Evolutionary conservation across 2,113 vertebrate species (phyloP), one percentile per base, ranked within the genome.

Genomic region (Lutjanus erythropterus): DNA sequence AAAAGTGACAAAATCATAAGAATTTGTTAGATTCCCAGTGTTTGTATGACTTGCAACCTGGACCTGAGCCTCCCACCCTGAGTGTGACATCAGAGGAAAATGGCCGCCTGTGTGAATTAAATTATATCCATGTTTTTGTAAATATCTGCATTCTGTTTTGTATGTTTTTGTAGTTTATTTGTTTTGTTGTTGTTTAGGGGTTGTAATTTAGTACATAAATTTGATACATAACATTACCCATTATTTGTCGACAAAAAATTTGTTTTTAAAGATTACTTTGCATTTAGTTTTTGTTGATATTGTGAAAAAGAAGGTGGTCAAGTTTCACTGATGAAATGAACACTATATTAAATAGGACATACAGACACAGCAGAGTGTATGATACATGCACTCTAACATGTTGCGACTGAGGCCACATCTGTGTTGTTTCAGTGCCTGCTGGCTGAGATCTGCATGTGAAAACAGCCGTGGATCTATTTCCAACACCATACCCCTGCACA

Each of bases 401-500:
- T 56, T 64, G 39, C 3, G 9, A 33, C 42, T 39, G 71, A 70
- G 67, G 62, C 61, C 68, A 69, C 79, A 67, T 60, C 74, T 81
- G 74, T 56, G 46, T 65, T 1, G 29, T 71, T 42, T 69, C 19
- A 50, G 0, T 39, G 71, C 39, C 66, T 67, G 67, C 29, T 83
- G 66, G 60, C 61, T 19, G 29, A n/a, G 53, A 44, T 80, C 47
- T 67, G 49, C 1, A 61, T 29, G 47, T 79, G 41, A 76, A 78
- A 50, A 79, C 55, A 80, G 76, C 66, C 53, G 1, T 12, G 33
- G 23, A 19, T 60, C 81, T 82, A 49, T 75, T 75, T 83, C 76
- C 23, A 61, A 67, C 47, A 29, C 6, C 55, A 52, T 49, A 56
- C 66, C 65, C 49, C 64, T 52, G 69, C 78, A 23, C 85, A 81